Evolutionary conservation across 1,140 invertebrate species (phyloP), one percentile per base, ranked within the genome.

Genomic region (Drosophila gunungcola): DNA sequence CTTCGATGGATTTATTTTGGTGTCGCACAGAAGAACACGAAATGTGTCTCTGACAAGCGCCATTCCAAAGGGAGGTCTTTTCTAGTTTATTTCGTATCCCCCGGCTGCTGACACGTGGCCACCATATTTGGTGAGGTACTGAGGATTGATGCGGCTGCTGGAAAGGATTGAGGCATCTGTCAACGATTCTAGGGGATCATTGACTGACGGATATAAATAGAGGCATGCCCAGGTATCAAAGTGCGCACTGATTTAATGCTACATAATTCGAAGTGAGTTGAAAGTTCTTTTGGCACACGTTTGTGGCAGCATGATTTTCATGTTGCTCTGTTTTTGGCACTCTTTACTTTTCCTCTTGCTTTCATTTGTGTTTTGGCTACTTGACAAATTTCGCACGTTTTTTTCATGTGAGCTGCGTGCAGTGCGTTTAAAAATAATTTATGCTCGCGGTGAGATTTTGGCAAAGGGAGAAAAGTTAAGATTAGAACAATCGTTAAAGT

Each of bases 181-280:
- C 75, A 74, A 69, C 27, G 61, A 16, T 32, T 61, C 43, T n/a
- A 34, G 16, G 69, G 43, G 78, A 78, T 74, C 73, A 75, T 81
- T 85, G 82, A 81, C 81, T 74, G 79, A 6, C 61, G 68, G 56
- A 63, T 72, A 74, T 85, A 78, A 85, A 81, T 81, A 82, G 68
- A 46, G 34, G 45, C 45, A 56, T 45, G 42, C 64, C 56, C 67
- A 61, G 64, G 64, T 64, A 42, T 73, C 58, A 65, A 55, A 51
- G 65, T 53, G 67, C 79, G 67, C 34, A 42, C 53, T 32, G 56
- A 68, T 69, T 70, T 70, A 69, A 70, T 70, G 72, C 72, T 51
- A 74, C 72, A 73, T 73, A 73, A 74, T 74, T 63, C 43, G 54
- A 63, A 63, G 57, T 43, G 64, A 75, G 75, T 79, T 64, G 73